Base-by-base conservation (phyloP, 2,888 invertebrate species). In the Eutolmus rufibarbis region DNA sequence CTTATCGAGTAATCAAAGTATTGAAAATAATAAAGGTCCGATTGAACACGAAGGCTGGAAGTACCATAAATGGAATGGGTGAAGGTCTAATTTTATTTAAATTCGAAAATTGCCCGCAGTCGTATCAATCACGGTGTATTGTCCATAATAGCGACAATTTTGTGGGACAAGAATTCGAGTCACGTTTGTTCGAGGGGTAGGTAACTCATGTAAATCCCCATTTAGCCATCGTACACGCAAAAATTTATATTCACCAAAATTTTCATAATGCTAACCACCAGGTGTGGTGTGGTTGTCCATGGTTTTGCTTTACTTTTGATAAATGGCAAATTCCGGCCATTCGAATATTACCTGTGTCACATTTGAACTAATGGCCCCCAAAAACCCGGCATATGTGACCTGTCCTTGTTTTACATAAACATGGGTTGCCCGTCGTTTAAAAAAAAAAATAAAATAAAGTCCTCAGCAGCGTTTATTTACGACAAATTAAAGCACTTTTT, bases 171-270 rank as follows among this genome's bases (percentile, higher is more conserved):
- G 5, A 78, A 40, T 78, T 78, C 43, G 7, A 43, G 43, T 78
- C 78, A 78, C 78, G 78, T 43, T 43, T 43, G 5, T 43, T 37
- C 37, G 51, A 66, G 23, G 7, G 78, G 43, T 66, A 78, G 19
- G 78, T 78, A 78, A 78, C 78, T 78, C 43, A 78, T 78, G 78
- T 78, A 78, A 78, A 78, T 40, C 78, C 19, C 23, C 40, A 16
- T 78, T 34, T 76, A 34, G 76, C 40, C 43, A 78, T 43, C 46
- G 40, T 78, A 23, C 78, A 78, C 78, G 19, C 14, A 40, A 46
- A 76, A 76, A 77, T 37, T 23, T 78, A 37, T 78, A 40, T 40
- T 78, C 78, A 40, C 78, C 78, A 23, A 78, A 77, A 78, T 78
- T 40, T 78, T 78, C 40, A 37, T 78, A 78, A 78, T 78, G 40